A percentile compares a stretch with the other conserved stretches of the same genome.
phyloP scores from a whole-genome alignment of 2,113 vertebrate genomes.

The Dryoscopus gambensis region DNA sequence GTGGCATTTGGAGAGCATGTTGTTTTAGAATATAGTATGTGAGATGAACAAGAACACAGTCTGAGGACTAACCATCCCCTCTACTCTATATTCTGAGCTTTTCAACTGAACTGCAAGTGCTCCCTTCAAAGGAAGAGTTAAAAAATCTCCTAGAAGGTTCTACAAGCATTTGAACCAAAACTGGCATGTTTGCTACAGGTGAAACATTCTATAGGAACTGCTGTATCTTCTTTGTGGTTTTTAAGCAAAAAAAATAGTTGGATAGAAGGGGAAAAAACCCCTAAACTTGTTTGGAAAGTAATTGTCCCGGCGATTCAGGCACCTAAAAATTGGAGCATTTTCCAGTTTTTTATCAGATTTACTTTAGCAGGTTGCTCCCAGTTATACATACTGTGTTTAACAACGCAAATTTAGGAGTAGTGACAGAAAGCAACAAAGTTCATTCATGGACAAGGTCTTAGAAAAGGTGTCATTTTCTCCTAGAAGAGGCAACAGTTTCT shows the following conservation, averaged over 20 bases:
- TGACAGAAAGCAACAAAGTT: neutral
- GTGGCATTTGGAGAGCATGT: neutral
- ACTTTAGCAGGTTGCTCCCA: neutral
- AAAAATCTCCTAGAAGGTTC: neutral
- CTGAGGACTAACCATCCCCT: neutral
- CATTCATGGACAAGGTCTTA: neutral
- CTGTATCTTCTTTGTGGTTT: fast-evolving
- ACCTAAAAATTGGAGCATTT: neutral
- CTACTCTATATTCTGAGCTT: neutral
- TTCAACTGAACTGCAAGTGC: neutral
- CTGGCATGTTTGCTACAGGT: neutral
- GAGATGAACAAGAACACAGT: neutral
- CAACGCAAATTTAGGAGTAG: neutral
- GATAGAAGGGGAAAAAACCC: fast-evolving
- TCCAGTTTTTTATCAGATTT: neutral
- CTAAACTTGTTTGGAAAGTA: neutral
- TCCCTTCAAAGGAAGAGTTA: neutral
- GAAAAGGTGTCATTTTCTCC: neutral
- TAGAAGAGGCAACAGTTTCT: neutral
- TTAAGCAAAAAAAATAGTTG: neutral
- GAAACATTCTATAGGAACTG: neutral
- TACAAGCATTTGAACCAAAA: neutral
- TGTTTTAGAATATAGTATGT: neutral
- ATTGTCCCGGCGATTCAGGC: neutral
- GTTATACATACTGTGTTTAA: neutral